Evolutionary conservation across 2,797 vertebrate species (phyloP).

Genomic region (Lepidocolaptes lacrymiger): DNA sequence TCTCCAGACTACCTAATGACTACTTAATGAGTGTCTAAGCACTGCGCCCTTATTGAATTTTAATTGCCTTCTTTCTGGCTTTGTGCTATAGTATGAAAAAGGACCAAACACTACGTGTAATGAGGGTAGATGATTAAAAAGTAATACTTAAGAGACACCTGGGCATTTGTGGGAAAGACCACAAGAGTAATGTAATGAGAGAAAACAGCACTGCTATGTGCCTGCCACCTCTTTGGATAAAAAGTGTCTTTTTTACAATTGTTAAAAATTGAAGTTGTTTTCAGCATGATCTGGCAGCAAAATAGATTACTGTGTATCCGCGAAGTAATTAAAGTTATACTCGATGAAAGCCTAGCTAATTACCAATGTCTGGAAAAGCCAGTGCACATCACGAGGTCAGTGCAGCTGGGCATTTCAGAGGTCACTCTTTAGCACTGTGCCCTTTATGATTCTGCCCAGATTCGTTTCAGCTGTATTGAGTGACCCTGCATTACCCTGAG

Average conservation of each 20-base stretch:
- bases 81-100: conserved; percentile 39
- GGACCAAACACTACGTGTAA: neutral
- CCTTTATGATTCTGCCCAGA: neutral
- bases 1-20: conserved; percentile 60
- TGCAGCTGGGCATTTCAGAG: neutral
- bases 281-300: neutral
- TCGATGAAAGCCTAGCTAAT: neutral
- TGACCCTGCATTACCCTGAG: neutral
- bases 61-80: conserved; percentile 57
- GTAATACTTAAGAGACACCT: neutral
- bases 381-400: neutral
- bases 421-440: neutral
- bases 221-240: neutral
- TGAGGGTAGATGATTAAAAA: conserved; percentile 44
- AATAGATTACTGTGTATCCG: neutral
- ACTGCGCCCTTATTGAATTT: conserved; percentile 52
- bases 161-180: neutral
- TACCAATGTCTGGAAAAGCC: neutral
- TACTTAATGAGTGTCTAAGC: conserved; percentile 63
- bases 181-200: neutral
- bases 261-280: neutral
- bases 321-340: neutral
- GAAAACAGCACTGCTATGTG: neutral
- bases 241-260: neutral
- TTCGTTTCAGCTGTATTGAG: neutral